Conservation (phyloP, 2,797 vertebrate genomes). For the Bradypus variegatus region DNA sequence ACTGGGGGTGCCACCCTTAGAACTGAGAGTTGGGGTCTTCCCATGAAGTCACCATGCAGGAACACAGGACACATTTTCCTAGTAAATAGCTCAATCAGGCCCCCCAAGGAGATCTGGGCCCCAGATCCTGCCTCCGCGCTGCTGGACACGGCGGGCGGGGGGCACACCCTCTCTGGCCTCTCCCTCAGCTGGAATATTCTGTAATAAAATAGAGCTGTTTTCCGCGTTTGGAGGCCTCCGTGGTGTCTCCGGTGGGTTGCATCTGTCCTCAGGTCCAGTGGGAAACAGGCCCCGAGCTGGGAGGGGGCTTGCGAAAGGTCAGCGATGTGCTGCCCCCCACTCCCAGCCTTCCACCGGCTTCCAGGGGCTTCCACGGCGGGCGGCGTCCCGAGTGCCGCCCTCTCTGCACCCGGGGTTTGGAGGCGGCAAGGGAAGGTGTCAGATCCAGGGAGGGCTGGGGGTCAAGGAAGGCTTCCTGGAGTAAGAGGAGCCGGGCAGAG, state of each 20-base stretch:
- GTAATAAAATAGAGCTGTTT: slow-evolving; percentile 36
- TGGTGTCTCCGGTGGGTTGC: not conserved
- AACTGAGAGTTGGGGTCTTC: not conserved
- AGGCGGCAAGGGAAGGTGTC: not conserved
- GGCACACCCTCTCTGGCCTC: not conserved
- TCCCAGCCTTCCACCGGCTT: not conserved
- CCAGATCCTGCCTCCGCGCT: not conserved
- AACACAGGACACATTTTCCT: not conserved
- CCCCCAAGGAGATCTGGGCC: not conserved
- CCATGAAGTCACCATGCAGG: not conserved
- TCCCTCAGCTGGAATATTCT: not conserved
- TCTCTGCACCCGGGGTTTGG: not conserved
- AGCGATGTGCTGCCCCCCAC: no score
- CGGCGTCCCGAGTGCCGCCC: not conserved
- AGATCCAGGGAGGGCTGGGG: not conserved
- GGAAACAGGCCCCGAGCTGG: not conserved
- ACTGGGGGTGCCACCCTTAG: not conserved
- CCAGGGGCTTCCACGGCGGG: not conserved
- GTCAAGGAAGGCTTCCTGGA: not conserved
- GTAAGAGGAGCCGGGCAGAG: not conserved
- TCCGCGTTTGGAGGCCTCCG: not conserved
- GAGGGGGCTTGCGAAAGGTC: no score
- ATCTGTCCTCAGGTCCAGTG: not conserved
- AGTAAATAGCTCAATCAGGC: not conserved
- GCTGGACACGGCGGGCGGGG: not conserved